These are phyloP conservation scores for Daptonema setosum DNA, from an alignment of 2,888 invertebrate species.

Conservation along the genomic window DNA sequence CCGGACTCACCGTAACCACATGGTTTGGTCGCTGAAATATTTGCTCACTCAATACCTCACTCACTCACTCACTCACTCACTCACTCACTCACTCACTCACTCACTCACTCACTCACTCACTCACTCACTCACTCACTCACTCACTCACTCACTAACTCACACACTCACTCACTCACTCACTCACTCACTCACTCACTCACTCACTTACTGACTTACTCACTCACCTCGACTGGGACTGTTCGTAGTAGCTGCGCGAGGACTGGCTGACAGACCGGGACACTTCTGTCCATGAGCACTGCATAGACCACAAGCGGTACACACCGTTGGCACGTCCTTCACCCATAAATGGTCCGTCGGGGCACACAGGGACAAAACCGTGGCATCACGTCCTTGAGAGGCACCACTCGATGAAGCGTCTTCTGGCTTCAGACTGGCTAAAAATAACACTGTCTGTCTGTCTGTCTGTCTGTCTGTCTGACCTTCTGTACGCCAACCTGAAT, in stretches of 20 bases:
- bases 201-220: too few species aligned
- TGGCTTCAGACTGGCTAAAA: background rate
- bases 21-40: too few species aligned
- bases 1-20: slow-evolving; percentile 88
- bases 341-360: slow-evolving; percentile 30
- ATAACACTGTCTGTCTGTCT: slow-evolving; percentile 18
- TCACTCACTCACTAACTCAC: too few species aligned
- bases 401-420: background rate
- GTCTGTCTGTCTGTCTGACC: slow-evolving; percentile 30
- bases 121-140: too few species aligned
- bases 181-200: too few species aligned
- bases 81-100: too few species aligned
- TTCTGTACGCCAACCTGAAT: background rate
- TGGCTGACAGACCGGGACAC: slow-evolving; percentile 33
- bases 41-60: too few species aligned
- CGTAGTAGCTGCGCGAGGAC: background rate
- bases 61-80: too few species aligned
- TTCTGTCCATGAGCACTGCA: slow-evolving; percentile 76
- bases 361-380: slow-evolving; percentile 33
- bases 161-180: too few species aligned
- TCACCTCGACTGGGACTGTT: background rate
- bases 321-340: slow-evolving; percentile 59
- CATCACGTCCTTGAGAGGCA: slow-evolving; percentile 1
- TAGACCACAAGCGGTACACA: slow-evolving; percentile 69
- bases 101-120: too few species aligned